Base-by-base conservation (phyloP, 2,888 invertebrate genomes). In the Eutolmus rufibarbis region DNA sequence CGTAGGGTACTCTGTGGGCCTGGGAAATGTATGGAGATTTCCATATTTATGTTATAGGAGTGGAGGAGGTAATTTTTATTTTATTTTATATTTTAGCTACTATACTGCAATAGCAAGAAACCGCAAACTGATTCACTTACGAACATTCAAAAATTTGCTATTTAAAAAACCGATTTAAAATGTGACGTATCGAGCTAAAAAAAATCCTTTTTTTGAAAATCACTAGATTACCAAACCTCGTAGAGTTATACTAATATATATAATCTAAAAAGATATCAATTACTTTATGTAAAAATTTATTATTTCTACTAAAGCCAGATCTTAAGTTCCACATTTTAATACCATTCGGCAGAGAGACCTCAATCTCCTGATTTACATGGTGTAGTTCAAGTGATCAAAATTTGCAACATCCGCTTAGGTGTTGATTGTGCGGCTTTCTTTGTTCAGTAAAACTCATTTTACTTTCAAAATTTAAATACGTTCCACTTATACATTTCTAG, bases 1-100 rank as follows among this genome's bases (percentile, higher is more conserved):
- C 91, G 96, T 97, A 89, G 97, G 97, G 34, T 97, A 97, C 92
- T 97, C 97, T 86, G 97, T 97, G 86, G 97, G 97, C 57, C 94
- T 97, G 89, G 97, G 97, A 90, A 97, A 97, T 91, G 96, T 97
- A 89, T 97, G 97, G 97, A 94, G 97, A 90, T 98, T 98, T 93
- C 98, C 98, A 51, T 98, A 98, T 93, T 94, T 98, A 90, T 97
- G 97, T 93, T 97, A 97, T 93, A 96, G 96, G 93, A 97, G 97
- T 92, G 97, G 97, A 90, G 97, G 97, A 94, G 97, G 97, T 97
- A 91, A 94, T 28, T 87, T 56, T 79, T 76, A n/a, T 34, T 31
- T 31, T 28, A 19, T 78, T n/a, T 40, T 40, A 40, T 40, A 40
- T 40, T 40, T 40, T 40, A 40, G 40, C 12, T 40, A 40, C 40